Evolutionary conservation across 2,797 vertebrate genomes (phyloP).

Genomic region (Eurystomus glaucurus): DNA sequence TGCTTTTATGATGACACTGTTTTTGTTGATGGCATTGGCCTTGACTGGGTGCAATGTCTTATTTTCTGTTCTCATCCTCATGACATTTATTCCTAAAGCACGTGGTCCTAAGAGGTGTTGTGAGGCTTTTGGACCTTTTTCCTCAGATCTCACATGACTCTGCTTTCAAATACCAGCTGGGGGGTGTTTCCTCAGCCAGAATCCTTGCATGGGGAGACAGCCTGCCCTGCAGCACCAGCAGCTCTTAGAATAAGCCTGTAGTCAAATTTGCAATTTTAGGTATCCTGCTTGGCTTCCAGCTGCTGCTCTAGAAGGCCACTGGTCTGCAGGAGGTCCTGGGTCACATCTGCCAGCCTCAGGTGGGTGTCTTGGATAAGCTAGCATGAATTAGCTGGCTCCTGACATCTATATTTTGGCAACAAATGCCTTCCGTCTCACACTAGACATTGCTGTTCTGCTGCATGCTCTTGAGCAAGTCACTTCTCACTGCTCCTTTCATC

Average conservation of each 20-base stretch:
- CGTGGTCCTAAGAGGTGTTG: accelerated
- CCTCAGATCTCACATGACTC: neutral
- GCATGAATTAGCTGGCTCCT: neutral
- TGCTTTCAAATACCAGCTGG: neutral
- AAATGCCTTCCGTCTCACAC: neutral
- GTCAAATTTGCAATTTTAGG: neutral
- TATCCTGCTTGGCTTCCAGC: neutral
- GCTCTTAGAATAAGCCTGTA: neutral
- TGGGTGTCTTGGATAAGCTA: neutral
- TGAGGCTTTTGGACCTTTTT: neutral
- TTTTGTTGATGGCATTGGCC: neutral
- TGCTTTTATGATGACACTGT: neutral
- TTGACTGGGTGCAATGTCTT: neutral
- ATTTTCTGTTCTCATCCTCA: neutral
- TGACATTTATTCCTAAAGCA: neutral
- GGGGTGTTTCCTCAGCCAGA: neutral
- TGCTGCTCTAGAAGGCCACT: neutral
- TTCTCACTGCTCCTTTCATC: conserved; percentile 13
- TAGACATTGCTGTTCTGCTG: neutral
- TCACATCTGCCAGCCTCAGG: neutral
- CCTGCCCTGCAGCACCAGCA: neutral
- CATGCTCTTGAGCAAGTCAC: neutral
- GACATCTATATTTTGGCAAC: neutral
- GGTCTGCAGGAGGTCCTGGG: neutral
- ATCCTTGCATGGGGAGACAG: neutral